A percentile compares a stretch with the other conserved stretches of the same genome.
These are phyloP conservation scores for Melanostigma gelatinosum DNA, from an alignment of 2,113 vertebrate genomes.

Conservation along the genomic window DNA sequence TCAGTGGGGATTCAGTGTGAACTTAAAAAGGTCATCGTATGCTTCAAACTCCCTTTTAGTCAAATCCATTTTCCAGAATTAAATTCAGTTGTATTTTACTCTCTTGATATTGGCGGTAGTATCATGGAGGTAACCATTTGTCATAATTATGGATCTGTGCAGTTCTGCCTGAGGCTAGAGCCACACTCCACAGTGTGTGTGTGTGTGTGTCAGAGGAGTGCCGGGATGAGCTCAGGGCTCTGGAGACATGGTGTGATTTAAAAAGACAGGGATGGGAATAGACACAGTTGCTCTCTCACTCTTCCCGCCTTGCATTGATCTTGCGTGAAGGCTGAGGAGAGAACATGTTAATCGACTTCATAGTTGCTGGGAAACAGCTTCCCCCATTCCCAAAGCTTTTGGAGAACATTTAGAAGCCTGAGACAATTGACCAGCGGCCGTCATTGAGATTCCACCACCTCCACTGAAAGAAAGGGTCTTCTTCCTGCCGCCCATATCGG, in stretches of 20 bases:
- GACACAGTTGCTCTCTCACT: slow-evolving; percentile 53
- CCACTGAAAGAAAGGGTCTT: slow-evolving; percentile 46
- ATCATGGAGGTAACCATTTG: slow-evolving; percentile 62
- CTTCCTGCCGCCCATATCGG: slow-evolving; percentile 49
- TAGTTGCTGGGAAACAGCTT: slow-evolving; percentile 47
- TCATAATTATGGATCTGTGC: slow-evolving; percentile 69
- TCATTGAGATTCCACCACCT: slow-evolving; percentile 51
- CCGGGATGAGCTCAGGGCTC: slow-evolving; percentile 35
- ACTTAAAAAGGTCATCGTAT: slow-evolving; percentile 41
- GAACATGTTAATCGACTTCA: slow-evolving; percentile 72
- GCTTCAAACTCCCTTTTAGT: slow-evolving; percentile 40
- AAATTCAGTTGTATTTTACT: slow-evolving; percentile 51
- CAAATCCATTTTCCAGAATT: slow-evolving; percentile 53
- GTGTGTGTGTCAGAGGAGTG: slow-evolving; percentile 25
- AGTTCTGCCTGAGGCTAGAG: slow-evolving; percentile 43
- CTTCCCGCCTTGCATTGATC: slow-evolving; percentile 64
- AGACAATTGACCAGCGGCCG: slow-evolving; percentile 59
- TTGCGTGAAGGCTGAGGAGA: slow-evolving; percentile 55
- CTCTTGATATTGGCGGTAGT: slow-evolving; percentile 38
- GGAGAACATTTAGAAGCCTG: slow-evolving; percentile 56
- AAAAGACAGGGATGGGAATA: slow-evolving; percentile 54
- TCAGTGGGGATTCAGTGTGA: slow-evolving; percentile 21
- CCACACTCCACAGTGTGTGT: not conserved
- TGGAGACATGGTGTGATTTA: slow-evolving; percentile 60
- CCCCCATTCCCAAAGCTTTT: slow-evolving; percentile 30